phyloP scores from a whole-genome alignment of 2,797 vertebrate genomes.

The Philypnodon macrostomus region DNA sequence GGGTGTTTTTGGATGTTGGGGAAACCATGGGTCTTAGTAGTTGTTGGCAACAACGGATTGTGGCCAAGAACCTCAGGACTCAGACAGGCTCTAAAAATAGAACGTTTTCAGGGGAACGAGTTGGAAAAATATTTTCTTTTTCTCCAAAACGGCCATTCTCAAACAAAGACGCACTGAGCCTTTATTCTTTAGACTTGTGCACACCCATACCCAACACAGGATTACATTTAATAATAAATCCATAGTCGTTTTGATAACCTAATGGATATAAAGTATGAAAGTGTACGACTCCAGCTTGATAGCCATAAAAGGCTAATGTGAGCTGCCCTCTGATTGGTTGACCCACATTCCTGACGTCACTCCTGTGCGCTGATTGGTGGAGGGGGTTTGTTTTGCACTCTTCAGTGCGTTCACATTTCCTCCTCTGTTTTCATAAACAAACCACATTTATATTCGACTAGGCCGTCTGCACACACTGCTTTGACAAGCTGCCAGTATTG shows the following conservation, averaged over 20 bases:
- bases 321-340: slow-evolving; percentile 68
- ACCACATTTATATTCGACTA: slow-evolving; percentile 48
- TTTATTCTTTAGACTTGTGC: no score
- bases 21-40: no score
- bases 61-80: neutral
- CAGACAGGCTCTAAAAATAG: slow-evolving; percentile 7
- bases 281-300: slow-evolving; percentile 26
- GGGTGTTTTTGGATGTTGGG: no score
- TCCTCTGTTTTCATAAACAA: slow-evolving; percentile 76
- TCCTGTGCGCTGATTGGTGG: slow-evolving; percentile 60
- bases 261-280: slow-evolving; percentile 13
- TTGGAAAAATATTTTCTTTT: neutral
- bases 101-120: neutral
- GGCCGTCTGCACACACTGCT: slow-evolving; percentile 11
- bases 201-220: neutral
- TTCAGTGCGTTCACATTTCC: slow-evolving; percentile 59
- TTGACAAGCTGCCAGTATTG: slow-evolving; percentile 21
- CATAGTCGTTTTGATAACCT: slow-evolving; percentile 1
- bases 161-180: no score
- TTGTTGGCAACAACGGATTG: neutral
- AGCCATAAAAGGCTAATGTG: slow-evolving; percentile 42
- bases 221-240: neutral
- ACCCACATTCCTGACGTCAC: slow-evolving; percentile 62
- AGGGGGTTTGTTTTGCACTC: slow-evolving; percentile 67
- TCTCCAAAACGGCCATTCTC: neutral